Conservation (phyloP, 2,797 vertebrate species). For the Anguilla anguilla region DNA sequence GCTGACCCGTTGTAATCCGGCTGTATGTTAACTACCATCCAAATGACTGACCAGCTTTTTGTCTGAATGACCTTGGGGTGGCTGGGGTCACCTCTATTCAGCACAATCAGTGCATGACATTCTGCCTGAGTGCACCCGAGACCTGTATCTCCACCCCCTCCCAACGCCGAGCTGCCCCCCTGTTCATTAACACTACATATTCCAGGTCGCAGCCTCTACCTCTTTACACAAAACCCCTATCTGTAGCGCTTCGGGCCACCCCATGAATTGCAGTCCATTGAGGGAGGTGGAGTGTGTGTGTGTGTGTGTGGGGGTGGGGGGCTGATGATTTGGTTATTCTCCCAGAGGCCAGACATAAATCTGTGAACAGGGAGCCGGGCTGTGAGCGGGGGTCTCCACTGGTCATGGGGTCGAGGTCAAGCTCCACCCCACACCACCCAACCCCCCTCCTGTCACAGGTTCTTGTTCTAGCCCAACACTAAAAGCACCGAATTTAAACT, state of each 20-base stretch:
- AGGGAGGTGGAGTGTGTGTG: too few relatives aligned
- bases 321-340: background rate
- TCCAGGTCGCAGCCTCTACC: conserved; percentile 55
- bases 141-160: background rate
- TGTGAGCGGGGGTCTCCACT: background rate
- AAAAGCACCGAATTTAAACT: too few relatives aligned
- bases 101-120: conserved; percentile 67
- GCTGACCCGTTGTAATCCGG: conserved; percentile 26
- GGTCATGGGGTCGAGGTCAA: background rate
- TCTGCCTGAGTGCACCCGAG: conserved; percentile 42
- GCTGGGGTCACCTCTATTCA: conserved; percentile 59
- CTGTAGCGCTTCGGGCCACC: conserved; percentile 9
- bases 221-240: conserved; percentile 14
- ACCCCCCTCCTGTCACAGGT: background rate
- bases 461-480: too few relatives aligned
- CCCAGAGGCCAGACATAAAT: background rate
- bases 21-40: conserved; percentile 44
- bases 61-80: conserved; percentile 44
- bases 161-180: background rate
- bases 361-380: background rate
- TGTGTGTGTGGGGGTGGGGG: background rate
- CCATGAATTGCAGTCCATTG: background rate
- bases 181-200: conserved; percentile 56
- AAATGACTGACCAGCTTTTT: conserved; percentile 51
- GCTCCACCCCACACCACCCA: background rate